Evolutionary conservation across 2,888 invertebrate genomes (phyloP), one percentile per base, ranked within the genome.

Genomic region (Apocheima hispidaria): DNA sequence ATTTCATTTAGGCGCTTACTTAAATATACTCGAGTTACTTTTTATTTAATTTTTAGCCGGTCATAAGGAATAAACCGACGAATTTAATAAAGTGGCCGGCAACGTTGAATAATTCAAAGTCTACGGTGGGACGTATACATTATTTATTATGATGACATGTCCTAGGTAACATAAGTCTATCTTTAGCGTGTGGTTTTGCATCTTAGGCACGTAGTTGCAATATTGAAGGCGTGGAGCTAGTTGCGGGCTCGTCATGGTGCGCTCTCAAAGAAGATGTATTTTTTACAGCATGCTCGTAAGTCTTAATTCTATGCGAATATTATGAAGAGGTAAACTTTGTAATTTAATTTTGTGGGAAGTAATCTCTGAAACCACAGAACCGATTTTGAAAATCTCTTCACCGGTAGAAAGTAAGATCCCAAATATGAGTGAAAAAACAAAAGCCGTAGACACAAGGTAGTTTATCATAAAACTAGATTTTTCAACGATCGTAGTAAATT

Each of bases 71-170:
- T 85, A 84, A 84, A 87, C 86, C 77, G 86, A 87, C 88, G 87
- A 89, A 90, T 92, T 91, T 90, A 91, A 92, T 92, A 91, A 90
- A 90, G 86, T 90, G 87, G 82, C 83, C 85, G 83, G 83, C 81
- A 80, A 75, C 83, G 86, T 85, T 91, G 90, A 90, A 92, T 90
- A 80, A 92, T 91, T 90, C 92, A 92, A 78, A 78, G 78, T 77
- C 75, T 75, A 73, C 75, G 82, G 71, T 74, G 82, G 84, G 75
- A 77, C 81, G 74, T 81, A 89, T 92, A 90, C 88, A 92, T 92
- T 90, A 92, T 92, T 92, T 91, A 92, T 90, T 86, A 83, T 87
- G 87, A 90, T 90, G 84, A 87, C 85, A 88, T 87, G 90, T 88
- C 84, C 83, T 77, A 82, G 83, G 84, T 81, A 82, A 83, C 84